Percentiles rank a stretch among this genome's conserved stretches.
Conservation (phyloP, 64 coral and sea anemone species). For the Pachyseris speciosa region DNA sequence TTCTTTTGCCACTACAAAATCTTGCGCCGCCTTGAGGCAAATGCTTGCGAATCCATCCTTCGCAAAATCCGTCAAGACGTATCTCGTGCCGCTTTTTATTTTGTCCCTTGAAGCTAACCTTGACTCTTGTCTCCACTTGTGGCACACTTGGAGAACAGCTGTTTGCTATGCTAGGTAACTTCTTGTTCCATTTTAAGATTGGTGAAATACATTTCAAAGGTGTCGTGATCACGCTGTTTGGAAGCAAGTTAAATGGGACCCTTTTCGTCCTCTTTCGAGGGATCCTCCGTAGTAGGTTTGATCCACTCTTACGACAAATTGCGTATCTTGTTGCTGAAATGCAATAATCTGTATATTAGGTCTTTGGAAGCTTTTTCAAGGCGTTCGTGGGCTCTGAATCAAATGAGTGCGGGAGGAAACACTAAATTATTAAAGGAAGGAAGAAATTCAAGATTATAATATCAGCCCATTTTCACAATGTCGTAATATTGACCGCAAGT, state of each 20-base stretch:
- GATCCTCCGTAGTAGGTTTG: constrained; percentile 21
- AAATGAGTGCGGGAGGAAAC: too few species aligned
- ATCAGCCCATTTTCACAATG: too few species aligned
- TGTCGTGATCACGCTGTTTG: not conserved
- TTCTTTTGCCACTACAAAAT: constrained; percentile 13
- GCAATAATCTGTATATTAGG: not conserved
- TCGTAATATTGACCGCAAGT: too few species aligned
- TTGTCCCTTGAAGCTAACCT: not conserved
- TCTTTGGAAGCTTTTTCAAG: too few species aligned
- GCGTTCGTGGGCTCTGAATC: too few species aligned
- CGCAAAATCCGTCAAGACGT: not conserved
- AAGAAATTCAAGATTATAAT: too few species aligned
- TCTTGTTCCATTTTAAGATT: not conserved
- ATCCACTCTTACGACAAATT: not conserved
- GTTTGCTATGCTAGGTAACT: not conserved
- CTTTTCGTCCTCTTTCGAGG: not conserved
- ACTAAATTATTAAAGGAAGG: too few species aligned
- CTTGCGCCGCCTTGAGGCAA: not conserved
- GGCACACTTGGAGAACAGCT: not conserved
- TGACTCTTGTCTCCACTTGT: too few species aligned
- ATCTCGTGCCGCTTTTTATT: not conserved
- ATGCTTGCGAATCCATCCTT: not conserved
- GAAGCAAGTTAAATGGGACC: not conserved
- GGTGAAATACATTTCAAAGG: constrained; percentile 2
- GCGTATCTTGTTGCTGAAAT: not conserved